Evolutionary conservation across 2,797 vertebrate species (phyloP).

Genomic region (Otus scops): DNA sequence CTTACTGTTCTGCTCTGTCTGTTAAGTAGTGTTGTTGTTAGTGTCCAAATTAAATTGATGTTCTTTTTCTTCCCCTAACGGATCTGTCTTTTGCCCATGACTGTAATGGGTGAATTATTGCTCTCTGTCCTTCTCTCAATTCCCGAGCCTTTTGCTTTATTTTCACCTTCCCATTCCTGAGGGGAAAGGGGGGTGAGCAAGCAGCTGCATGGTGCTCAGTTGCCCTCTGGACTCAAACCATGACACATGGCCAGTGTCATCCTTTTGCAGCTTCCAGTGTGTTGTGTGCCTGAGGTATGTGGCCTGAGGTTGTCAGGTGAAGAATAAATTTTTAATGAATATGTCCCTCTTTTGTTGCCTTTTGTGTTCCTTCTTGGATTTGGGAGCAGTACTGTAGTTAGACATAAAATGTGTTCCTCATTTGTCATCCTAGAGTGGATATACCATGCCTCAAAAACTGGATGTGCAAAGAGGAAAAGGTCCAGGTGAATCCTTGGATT

Average conservation of each 20-base stretch:
- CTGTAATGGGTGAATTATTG: too few relatives aligned
- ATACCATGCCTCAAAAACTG: not conserved
- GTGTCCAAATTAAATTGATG: too few relatives aligned
- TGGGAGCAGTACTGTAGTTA: not conserved
- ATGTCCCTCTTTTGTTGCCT: not conserved
- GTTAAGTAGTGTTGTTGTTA: too few relatives aligned
- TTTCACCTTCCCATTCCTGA: too few relatives aligned
- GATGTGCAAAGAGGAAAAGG: not conserved
- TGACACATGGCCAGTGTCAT: not conserved
- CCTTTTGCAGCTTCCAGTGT: not conserved
- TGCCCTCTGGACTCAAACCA: too few relatives aligned
- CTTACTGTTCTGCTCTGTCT: too few relatives aligned
- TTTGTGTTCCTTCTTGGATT: not conserved
- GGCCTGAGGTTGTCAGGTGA: not conserved
- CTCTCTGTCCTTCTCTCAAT: too few relatives aligned
- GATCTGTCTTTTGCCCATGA: too few relatives aligned
- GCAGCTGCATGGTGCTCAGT: too few relatives aligned
- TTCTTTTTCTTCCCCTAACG: too few relatives aligned
- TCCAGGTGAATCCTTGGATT: not conserved
- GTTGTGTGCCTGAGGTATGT: not conserved
- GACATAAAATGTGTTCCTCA: not conserved
- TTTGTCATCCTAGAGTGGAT: not conserved
- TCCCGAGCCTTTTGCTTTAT: too few relatives aligned
- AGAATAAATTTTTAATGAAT: not conserved
- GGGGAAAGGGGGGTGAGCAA: too few relatives aligned